Percentiles rank a stretch among this genome's conserved stretches.
phyloP scores from a whole-genome alignment of 2,113 vertebrate species.

The Psophia crepitans region DNA sequence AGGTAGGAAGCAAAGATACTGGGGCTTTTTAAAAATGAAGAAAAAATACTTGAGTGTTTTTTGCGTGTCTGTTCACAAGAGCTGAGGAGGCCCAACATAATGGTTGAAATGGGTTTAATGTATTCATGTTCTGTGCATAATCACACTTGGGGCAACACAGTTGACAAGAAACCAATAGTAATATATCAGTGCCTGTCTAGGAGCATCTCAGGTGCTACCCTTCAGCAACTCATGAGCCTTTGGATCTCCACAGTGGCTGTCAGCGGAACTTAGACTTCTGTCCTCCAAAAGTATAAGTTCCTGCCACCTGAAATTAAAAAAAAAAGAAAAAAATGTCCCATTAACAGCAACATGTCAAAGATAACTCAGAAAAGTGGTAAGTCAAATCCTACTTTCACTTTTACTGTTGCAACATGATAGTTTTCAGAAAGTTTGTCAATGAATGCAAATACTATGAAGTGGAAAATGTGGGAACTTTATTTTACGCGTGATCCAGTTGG shows the following conservation, averaged over 20 bases:
- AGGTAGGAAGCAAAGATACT: neutral
- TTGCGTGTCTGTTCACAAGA: neutral
- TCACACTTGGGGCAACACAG: neutral
- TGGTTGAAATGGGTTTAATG: neutral
- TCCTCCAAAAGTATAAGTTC: neutral
- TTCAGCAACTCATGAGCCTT: neutral
- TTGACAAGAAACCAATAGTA: constrained; percentile 36
- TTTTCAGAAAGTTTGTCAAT: neutral
- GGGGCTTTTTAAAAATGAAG: neutral
- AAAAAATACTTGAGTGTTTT: neutral
- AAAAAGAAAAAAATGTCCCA: neutral
- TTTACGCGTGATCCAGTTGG: neutral
- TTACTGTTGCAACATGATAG: neutral
- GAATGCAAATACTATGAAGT: neutral
- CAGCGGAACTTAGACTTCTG: neutral
- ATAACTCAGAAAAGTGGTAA: neutral
- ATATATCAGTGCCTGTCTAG: neutral
- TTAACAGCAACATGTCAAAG: neutral
- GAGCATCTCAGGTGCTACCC: neutral
- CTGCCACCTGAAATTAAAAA: neutral
- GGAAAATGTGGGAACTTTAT: neutral
- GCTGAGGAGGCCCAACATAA: neutral
- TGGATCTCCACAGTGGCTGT: neutral
- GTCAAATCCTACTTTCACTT: neutral
- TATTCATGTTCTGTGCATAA: neutral